phyloP scores from a whole-genome alignment of 2,888 invertebrate species.

The Cataglyphis albicans region DNA sequence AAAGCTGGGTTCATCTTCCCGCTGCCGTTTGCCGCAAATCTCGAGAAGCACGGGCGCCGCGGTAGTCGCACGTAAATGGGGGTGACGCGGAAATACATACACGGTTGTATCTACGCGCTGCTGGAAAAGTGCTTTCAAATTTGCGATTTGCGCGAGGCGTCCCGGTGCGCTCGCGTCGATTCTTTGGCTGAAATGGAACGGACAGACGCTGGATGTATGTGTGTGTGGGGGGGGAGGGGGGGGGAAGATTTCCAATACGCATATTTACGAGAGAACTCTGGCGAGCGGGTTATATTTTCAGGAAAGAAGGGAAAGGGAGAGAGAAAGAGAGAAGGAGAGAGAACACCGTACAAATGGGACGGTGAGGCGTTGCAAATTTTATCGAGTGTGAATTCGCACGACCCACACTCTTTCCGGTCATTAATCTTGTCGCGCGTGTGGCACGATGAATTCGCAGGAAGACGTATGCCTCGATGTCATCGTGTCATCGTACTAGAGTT shows the following conservation, averaged over 20 bases:
- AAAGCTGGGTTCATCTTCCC: conserved; percentile 59
- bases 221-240: too few species aligned
- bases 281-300: conserved; percentile 67
- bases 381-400: conserved; percentile 80
- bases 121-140: conserved; percentile 74
- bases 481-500: conserved; percentile 56
- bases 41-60: conserved; percentile 27
- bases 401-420: conserved; percentile 77
- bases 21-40: conserved; percentile 55
- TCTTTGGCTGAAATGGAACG: conserved; percentile 69
- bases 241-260: conserved; percentile 69
- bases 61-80: conserved; percentile 52
- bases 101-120: conserved; percentile 45
- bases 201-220: conserved; percentile 50
- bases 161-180: conserved; percentile 59
- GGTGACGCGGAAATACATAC: conserved; percentile 53
- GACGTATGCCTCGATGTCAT: conserved; percentile 67
- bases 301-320: not conserved
- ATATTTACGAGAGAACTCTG: conserved; percentile 62
- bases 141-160: conserved; percentile 74
- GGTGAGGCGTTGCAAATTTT: conserved; percentile 76
- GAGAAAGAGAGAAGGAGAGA: conserved; percentile 3
- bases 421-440: conserved; percentile 75
- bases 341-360: conserved; percentile 66
- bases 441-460: conserved; percentile 66